These are phyloP conservation scores for Willowsia nigromaculata DNA, from an alignment of 2,888 invertebrate genomes.

Conservation along the genomic window DNA sequence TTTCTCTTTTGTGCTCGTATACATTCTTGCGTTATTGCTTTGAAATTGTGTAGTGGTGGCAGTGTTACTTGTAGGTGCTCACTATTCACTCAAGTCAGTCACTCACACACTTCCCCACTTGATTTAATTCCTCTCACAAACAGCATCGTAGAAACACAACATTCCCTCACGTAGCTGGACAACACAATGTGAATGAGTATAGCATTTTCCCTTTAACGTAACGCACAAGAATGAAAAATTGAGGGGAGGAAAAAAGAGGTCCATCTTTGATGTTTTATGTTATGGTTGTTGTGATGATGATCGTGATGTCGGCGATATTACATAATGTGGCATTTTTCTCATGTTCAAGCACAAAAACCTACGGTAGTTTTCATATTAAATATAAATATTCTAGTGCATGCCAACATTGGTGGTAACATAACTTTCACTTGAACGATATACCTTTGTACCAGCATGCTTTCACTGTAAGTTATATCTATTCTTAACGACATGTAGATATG, in stretches of 20 bases:
- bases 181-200: neutral
- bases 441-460: neutral
- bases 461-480: too few relatives aligned
- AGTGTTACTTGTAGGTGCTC: slow-evolving; percentile 6
- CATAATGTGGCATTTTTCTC: slow-evolving; percentile 39
- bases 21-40: slow-evolving; percentile 12
- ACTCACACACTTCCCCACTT: slow-evolving; percentile 42
- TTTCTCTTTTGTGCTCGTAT: neutral
- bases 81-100: slow-evolving; percentile 29
- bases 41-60: slow-evolving; percentile 19
- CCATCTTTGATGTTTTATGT: slow-evolving; percentile 12
- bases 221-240: slow-evolving; percentile 21
- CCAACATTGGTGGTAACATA: neutral
- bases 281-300: slow-evolving; percentile 21
- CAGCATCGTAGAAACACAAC: slow-evolving; percentile 20
- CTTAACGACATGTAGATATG: neutral
- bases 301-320: slow-evolving; percentile 34
- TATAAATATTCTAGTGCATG: neutral
- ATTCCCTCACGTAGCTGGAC: slow-evolving; percentile 11
- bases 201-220: neutral
- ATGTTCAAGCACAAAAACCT: neutral
- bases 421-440: neutral
- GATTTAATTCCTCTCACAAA: slow-evolving; percentile 70
- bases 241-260: neutral
- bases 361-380: neutral